Base-by-base conservation (phyloP, 2,113 vertebrate genomes). In the Damaliscus lunatus region DNA sequence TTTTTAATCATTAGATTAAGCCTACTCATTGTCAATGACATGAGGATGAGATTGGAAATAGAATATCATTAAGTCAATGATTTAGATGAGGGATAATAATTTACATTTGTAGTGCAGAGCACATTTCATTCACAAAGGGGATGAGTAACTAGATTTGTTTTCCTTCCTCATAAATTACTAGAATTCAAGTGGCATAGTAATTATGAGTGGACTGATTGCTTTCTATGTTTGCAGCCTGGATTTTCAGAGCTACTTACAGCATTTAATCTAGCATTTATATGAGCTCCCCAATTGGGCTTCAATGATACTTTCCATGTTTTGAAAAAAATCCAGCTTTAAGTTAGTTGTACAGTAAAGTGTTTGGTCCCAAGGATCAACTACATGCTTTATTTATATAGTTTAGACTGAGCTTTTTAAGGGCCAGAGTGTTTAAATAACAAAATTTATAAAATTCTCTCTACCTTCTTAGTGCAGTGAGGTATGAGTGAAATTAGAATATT, bases 71-170 rank as follows among this genome's bases (percentile, higher is more conserved):
- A 97, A 96, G 74, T 89, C 84, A 82, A 57, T 93, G 71, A 94
- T 88, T 97, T 96, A 94, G 80, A 97, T 62, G 85, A 96, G 67
- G 74, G 71, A 92, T 90, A 74, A 90, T 98, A 91, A 96, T 97
- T 96, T 97, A 59, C 80, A 92, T 95, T 97, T 94, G 67, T 87
- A 97, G 57, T 88, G 33, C 74, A 96, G 92, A 96, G 59, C 55
- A 85, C 95, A 95, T 97, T 97, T 97, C 96, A 98, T 97, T 98
- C 96, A 98, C 2, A 25, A 90, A 92, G 88, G 91, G n/a, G 40
- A 95, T 97, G 74, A 97, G 92, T 92, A 95, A 97, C 80, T 85
- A 82, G 88, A 96, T 98, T 97, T 97, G 71, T 96, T 97, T 98
- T 96, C 86, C 90, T 96, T 97, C 52, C 36, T 29, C 80, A 97